phyloP scores from a whole-genome alignment of 2,888 invertebrate species.

The Lypha dubia region DNA sequence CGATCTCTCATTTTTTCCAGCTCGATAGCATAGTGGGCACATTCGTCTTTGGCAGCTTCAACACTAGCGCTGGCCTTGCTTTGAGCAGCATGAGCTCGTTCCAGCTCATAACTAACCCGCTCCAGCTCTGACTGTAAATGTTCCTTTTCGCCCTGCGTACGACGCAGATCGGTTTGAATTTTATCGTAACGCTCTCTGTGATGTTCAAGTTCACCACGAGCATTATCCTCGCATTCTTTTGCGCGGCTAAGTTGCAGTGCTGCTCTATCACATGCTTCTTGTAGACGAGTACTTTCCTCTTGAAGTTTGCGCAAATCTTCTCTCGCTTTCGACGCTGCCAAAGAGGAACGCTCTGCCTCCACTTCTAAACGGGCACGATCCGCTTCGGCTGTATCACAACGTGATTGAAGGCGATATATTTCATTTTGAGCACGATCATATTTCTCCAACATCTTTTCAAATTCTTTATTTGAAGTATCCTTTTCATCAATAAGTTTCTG shows the following conservation, averaged over 20 bases:
- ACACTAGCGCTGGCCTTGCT: conserved; percentile 93
- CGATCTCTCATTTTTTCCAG: conserved; percentile 96
- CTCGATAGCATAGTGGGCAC: conserved; percentile 92
- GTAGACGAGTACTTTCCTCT: conserved; percentile 92
- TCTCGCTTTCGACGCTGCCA: conserved; percentile 90
- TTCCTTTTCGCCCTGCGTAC: conserved; percentile 93
- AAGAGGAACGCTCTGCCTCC: conserved; percentile 93
- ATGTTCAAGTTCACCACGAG: conserved; percentile 94
- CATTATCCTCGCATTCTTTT: conserved; percentile 95
- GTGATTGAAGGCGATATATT: conserved; percentile 93
- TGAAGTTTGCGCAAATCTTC: conserved; percentile 94
- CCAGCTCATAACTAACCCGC: conserved; percentile 92
- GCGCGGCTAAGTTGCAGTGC: conserved; percentile 92
- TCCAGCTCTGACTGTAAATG: conserved; percentile 93
- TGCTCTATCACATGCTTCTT: conserved; percentile 95
- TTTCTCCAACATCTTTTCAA: conserved; percentile 96
- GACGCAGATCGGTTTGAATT: conserved; percentile 91
- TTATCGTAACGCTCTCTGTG: conserved; percentile 95
- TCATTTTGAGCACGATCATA: conserved; percentile 96
- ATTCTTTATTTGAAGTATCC: conserved; percentile 94
- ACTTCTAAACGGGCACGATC: conserved; percentile 93
- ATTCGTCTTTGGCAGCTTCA: conserved; percentile 95
- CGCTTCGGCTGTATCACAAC: conserved; percentile 93
- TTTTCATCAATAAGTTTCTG: conserved; percentile 94
- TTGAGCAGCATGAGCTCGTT: conserved; percentile 93